These are phyloP conservation scores for Coelogynopora nodosa DNA, from an alignment of 2,888 invertebrate genomes.

Conservation along the genomic window DNA sequence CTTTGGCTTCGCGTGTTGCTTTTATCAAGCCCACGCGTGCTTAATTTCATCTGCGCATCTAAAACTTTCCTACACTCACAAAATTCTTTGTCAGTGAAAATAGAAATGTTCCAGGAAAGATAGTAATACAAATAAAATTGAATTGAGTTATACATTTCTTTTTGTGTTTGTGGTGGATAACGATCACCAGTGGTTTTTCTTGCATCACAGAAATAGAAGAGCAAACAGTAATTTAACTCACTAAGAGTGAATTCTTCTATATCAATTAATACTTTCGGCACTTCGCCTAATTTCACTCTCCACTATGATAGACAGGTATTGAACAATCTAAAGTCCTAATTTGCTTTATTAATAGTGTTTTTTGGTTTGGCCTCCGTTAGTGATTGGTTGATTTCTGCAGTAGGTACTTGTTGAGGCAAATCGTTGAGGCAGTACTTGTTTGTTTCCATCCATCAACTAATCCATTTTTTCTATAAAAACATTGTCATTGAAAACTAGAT, in stretches of 20 bases:
- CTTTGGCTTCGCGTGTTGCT: not conserved
- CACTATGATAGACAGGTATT: not conserved
- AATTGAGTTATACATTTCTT: slow-evolving; percentile 21
- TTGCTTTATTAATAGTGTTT: slow-evolving; percentile 27
- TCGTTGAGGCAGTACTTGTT: not conserved
- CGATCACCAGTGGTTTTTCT: slow-evolving; percentile 22
- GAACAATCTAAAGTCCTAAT: not conserved
- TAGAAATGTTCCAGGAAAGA: slow-evolving; percentile 22
- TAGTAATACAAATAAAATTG: slow-evolving; percentile 25
- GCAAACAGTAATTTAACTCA: slow-evolving; percentile 23
- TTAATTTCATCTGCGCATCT: slow-evolving; percentile 30
- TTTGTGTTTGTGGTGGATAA: slow-evolving; percentile 37
- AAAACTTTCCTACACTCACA: slow-evolving; percentile 8
- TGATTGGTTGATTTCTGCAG: not conserved
- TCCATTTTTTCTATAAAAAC: not conserved
- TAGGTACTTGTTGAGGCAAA: not conserved
- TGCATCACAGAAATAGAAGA: slow-evolving; percentile 21
- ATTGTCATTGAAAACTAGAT: not conserved
- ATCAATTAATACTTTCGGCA: slow-evolving; percentile 27
- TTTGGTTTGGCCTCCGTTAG: not conserved
- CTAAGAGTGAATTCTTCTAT: slow-evolving; percentile 21
- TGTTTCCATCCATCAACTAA: not conserved
- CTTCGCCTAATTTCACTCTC: slow-evolving; percentile 26
- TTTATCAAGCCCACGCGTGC: not conserved
- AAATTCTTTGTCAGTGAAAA: slow-evolving; percentile 36